Evolutionary conservation across 2,797 vertebrate genomes (phyloP), one percentile per base, ranked within the genome.

Genomic region (Crocidura indochinensis): DNA sequence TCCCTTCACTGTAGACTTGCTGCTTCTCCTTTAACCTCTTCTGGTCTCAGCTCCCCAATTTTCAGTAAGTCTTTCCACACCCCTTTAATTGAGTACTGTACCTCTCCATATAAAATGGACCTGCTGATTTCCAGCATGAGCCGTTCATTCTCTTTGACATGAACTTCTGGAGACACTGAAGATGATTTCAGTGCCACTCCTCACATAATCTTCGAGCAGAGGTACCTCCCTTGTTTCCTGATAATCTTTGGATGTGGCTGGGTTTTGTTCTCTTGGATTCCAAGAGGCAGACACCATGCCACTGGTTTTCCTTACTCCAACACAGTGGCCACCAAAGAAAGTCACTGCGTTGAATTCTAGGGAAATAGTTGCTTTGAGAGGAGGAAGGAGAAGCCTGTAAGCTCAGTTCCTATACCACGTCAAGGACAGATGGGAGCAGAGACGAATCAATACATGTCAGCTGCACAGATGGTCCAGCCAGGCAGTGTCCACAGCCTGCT

Each of bases 391-490:
- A 97, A 97, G 97, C 97, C 90, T 95, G 95, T 97, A 97, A 98
- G 97, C 97, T 97, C 95, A 95, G 94, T 95, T 97, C 95, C 96
- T 95, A 95, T 95, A 89, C 97, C 91, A 96, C 98, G 97, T 98
- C 97, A 98, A 98, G 97, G 98, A 98, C 98, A 98, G 98, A 98
- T 98, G 98, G 97, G 96, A 97, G 97, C 97, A 97, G 97, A 97
- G 97, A 96, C 97, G 97, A 98, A 98, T 98, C 97, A 97, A 98
- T 98, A 97, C 97, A 98, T 97, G 97, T 98, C 98, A 97, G 91
- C 96, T 0, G 96, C 97, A 98, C 98, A 98, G 98, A 98, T 98
- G 98, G 98, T 97, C 97, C 93, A 97, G 97, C 97, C 97, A 96
- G 96, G 96, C 96, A 97, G 97, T 98, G 97, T 98, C 98, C 97